Base-by-base conservation (phyloP, 1,140 invertebrate genomes). In the Achatina immaculata region DNA sequence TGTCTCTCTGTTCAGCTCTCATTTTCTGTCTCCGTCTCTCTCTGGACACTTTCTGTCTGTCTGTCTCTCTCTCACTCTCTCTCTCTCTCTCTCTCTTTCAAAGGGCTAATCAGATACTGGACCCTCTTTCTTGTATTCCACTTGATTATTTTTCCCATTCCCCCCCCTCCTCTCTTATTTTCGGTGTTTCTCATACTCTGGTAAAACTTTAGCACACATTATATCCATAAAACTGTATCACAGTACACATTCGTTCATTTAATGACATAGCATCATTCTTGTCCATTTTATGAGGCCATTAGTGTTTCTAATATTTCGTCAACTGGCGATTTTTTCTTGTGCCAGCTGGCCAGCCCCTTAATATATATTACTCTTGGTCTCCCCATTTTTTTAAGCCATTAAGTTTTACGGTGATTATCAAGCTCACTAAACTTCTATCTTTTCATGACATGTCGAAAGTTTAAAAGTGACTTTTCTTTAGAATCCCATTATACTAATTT, bases 251-350 rank as follows among this genome's bases (percentile, higher is more conserved):
- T 24, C 24, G 24, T 11, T 24, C 48, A 51, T 24, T 14, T 51
- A 24, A 24, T 51, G 24, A 51, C 48, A 11, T 51, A n/a, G 48
- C 24, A 14, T 51, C 11, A 51, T 51, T 14, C 11, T 14, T 88
- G 82, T 89, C 89, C 90, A 78, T 36, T 62, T 72, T 21, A 81
- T 1, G 9, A 62, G 24, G 31, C 58, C 21, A 34, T 28, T 16
- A 62, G 14, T 38, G 34, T 72, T 81, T 14, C 6, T 76, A 24
- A 19, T 16, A 19, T n/a, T n/a, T n/a, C n/a, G n/a, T n/a, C n/a
- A n/a, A n/a, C n/a, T n/a, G n/a, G n/a, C n/a, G n/a, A n/a, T n/a
- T n/a, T n/a, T n/a, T n/a, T n/a, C n/a, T n/a, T n/a, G n/a, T n/a
- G n/a, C n/a, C n/a, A n/a, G n/a, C n/a, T n/a, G n/a, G n/a, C n/a